Conservation (phyloP, 2,888 invertebrate genomes). For the Epinotia brunnichana region DNA sequence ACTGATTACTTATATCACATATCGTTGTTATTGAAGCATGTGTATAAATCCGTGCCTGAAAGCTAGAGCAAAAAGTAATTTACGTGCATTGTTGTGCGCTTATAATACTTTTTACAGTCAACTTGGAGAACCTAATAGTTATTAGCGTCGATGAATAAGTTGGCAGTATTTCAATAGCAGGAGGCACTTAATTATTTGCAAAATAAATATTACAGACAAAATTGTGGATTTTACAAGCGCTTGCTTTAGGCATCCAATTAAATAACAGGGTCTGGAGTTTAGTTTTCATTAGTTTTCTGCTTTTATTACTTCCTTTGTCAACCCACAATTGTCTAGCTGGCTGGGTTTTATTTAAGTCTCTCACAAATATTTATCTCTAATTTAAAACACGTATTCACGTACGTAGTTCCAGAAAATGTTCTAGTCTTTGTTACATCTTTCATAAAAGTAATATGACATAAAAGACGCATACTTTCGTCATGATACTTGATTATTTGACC, state of each 20-base stretch:
- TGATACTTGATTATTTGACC: slow-evolving; percentile 20
- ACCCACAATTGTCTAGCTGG: neutral
- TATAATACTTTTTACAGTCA: neutral
- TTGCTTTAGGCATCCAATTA: neutral
- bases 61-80: too few species aligned
- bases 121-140: neutral
- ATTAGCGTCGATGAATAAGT: too few species aligned
- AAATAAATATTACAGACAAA: neutral
- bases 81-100: neutral
- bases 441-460: slow-evolving; percentile 7
- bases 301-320: neutral
- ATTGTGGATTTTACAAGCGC: neutral
- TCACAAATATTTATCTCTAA: neutral
- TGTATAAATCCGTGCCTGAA: too few species aligned
- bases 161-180: too few species aligned
- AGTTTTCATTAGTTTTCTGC: neutral
- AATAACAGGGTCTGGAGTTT: neutral
- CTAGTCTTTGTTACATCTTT: neutral
- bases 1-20: neutral
- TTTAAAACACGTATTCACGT: neutral
- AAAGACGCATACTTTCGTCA: neutral
- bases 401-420: slow-evolving; percentile 4
- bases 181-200: too few species aligned
- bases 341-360: neutral
- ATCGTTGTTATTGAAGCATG: neutral